Conservation (phyloP, 2,797 vertebrate genomes). For the Phylloscopus collybita region DNA sequence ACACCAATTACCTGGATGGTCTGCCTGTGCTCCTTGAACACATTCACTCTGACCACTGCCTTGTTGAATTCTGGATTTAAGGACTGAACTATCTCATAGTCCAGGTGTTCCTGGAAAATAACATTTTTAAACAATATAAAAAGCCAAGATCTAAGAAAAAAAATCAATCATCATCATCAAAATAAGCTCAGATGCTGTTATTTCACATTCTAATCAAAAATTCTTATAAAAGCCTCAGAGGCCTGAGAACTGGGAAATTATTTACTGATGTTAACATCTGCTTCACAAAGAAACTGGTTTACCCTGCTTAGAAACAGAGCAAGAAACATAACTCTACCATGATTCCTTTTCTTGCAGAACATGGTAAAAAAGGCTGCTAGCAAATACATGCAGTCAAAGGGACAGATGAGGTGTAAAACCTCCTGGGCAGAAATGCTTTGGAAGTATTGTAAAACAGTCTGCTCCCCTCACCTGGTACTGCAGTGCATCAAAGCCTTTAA, state of each 20-base stretch:
- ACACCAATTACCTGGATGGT: conserved; percentile 89
- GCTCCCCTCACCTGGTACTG: conserved; percentile 89
- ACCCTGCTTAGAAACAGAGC: neutral
- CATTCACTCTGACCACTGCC: conserved; percentile 94
- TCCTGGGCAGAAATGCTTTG: neutral
- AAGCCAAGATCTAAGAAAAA: neutral
- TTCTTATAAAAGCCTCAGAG: neutral
- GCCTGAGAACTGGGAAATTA: neutral
- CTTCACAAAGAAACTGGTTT: neutral
- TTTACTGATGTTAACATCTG: neutral
- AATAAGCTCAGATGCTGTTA: neutral
- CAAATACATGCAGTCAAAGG: neutral
- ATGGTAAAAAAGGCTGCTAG: neutral
- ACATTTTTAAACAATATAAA: neutral
- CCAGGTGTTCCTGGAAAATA: conserved; percentile 88
- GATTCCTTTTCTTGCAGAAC: neutral
- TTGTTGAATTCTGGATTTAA: conserved; percentile 98
- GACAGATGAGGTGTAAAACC: neutral
- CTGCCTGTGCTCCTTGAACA: conserved; percentile 97
- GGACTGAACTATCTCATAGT: conserved; percentile 98
- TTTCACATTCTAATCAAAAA: neutral
- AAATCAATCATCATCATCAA: neutral
- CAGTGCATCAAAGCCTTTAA: conserved; percentile 95
- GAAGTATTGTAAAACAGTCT: fast-evolving
- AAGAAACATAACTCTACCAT: neutral